Evolutionary conservation across 1,140 invertebrate species (phyloP).

Genomic region (Maniola jurtina): DNA sequence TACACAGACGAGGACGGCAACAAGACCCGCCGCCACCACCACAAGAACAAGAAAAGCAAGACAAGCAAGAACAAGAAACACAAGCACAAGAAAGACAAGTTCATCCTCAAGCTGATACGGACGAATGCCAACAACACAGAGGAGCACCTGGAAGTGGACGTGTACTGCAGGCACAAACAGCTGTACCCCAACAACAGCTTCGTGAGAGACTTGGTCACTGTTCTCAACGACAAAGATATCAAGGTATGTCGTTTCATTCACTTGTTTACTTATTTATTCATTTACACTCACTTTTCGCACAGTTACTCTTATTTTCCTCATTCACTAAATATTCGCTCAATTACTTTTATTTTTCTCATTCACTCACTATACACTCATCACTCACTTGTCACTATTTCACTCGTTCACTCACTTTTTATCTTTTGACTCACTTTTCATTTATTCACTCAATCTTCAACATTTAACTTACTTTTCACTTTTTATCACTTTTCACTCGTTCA

Average conservation of each 20-base stretch:
- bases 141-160: constrained; percentile 60
- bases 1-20: constrained; percentile 25
- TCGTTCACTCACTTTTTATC: neutral
- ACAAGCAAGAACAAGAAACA: constrained; percentile 60
- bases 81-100: constrained; percentile 57
- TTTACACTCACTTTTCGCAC: too few relatives aligned
- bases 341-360: neutral
- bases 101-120: constrained; percentile 50
- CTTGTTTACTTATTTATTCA: too few relatives aligned
- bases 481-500: too few relatives aligned
- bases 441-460: too few relatives aligned
- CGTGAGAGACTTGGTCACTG: constrained; percentile 58
- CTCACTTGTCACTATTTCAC: neutral
- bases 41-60: constrained; percentile 28
- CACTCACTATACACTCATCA: too few relatives aligned
- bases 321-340: neutral
- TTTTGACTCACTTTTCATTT: neutral
- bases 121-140: constrained; percentile 27
- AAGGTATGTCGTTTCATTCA: constrained; percentile 41
- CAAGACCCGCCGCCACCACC: constrained; percentile 14
- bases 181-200: constrained; percentile 63
- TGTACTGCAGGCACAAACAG: constrained; percentile 50
- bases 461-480: too few relatives aligned
- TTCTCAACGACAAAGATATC: constrained; percentile 58
- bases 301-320: neutral